Percentiles rank a stretch among this genome's conserved stretches.
Conservation (phyloP, 2,113 vertebrate genomes). For the Cygnus atratus region DNA sequence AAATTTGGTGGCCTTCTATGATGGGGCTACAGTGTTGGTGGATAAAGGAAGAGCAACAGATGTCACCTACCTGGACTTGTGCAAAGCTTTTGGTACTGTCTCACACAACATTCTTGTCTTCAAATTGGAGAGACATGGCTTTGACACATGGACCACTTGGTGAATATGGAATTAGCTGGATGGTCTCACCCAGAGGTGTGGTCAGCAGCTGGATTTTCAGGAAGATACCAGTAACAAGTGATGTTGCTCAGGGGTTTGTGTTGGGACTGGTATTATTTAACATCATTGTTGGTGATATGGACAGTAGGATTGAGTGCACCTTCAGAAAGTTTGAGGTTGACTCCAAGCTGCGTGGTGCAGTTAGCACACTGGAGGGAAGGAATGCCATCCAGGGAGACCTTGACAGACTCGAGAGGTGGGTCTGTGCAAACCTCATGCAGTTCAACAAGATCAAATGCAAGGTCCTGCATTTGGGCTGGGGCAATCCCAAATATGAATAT, state of each 20-base stretch:
- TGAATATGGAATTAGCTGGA: not conserved
- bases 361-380: not conserved
- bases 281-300: not conserved
- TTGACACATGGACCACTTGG: not conserved
- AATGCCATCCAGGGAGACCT: not conserved
- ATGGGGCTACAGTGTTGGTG: not conserved
- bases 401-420: not conserved
- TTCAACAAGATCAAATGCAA: not conserved
- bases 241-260: not conserved
- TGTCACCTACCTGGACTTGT: not conserved
- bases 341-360: not conserved
- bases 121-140: not conserved
- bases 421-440: not conserved
- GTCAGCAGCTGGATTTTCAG: not conserved
- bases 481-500: not conserved
- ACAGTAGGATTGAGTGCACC: not conserved
- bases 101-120: not conserved
- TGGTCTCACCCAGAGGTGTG: not conserved
- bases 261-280: not conserved
- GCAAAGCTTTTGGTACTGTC: not conserved
- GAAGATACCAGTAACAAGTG: not conserved
- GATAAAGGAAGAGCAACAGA: not conserved
- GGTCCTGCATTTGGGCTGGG: not conserved
- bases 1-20: not conserved
- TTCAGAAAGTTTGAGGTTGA: not conserved